phyloP scores from a whole-genome alignment of 1,140 invertebrate genomes.

The Drosophila nigrodunni region DNA sequence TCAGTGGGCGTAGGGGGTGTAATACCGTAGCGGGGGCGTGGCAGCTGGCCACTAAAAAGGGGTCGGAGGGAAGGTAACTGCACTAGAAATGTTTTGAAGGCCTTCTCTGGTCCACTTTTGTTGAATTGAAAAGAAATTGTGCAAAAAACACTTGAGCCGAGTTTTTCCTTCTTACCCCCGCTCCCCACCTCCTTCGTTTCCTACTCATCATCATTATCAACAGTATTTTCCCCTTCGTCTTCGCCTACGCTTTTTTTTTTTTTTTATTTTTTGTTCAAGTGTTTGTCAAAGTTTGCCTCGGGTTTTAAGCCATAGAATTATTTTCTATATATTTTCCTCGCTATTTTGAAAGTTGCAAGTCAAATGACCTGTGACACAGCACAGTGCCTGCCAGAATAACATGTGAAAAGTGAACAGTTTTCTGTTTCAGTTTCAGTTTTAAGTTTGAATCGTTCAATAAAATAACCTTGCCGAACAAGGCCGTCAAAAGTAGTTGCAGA shows the following conservation, averaged over 20 bases:
- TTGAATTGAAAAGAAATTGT: constrained; percentile 82
- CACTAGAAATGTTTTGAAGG: constrained; percentile 52
- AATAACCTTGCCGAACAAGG: not conserved
- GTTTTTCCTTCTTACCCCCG: constrained; percentile 13
- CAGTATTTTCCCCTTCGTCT: constrained; percentile 31
- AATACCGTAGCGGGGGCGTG: not conserved
- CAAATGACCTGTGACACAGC: constrained; percentile 74
- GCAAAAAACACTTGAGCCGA: constrained; percentile 78
- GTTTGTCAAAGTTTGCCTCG: constrained; percentile 77
- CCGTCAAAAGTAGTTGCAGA: not conserved
- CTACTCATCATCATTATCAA: constrained; percentile 14
- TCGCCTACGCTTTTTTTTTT: constrained; percentile 2
- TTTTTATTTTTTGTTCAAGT: constrained; percentile 55
- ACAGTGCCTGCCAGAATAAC: constrained; percentile 58
- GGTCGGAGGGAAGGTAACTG: constrained; percentile 16
- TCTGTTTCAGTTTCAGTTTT: not conserved
- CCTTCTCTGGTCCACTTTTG: constrained; percentile 73
- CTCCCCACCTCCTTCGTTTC: constrained; percentile 6
- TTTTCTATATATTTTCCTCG: constrained; percentile 54
- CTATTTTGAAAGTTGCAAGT: constrained; percentile 70
- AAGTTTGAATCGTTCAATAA: constrained; percentile 2
- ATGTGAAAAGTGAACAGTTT: constrained; percentile 40
- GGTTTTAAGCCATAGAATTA: constrained; percentile 54
- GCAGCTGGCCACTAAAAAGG: not conserved
- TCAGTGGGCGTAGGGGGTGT: not conserved